Base-by-base conservation (phyloP, 1,140 invertebrate species). In the Formica selysi region DNA sequence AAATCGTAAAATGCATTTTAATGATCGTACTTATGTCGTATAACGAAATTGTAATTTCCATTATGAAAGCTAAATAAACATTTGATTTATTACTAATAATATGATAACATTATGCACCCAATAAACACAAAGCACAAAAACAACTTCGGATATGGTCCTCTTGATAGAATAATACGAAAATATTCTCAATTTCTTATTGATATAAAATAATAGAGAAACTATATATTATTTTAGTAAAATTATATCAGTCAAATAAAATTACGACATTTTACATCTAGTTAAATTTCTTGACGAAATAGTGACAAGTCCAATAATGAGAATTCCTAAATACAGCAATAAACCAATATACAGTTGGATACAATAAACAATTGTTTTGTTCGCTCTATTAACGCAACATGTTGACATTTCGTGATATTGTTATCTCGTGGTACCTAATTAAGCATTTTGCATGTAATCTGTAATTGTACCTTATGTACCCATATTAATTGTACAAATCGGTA, bases 51-150 rank as follows among this genome's bases (percentile, higher is more conserved):
- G 26, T 29, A 29, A 87, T 86, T 86, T 67, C 29, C 10, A 64
- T 62, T 16, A 13, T n/a, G 51, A 48, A 54, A 36, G 29, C 4
- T 10, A 73, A 48, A 41, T 65, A 71, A 86, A n/a, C 36, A 44
- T 29, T 51, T 44, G 32, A 29, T 87, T 59, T 79, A 79, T 76
- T 79, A 73, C 7, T 48, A 67, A 85, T 68, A 26, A 38, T n/a
- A 11, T 51, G 48, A 87, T 65, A 64, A 71, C 11, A 57, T 85
- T 71, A 62, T 10, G 13, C 26, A 64, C n/a, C 61, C 38, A 76
- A 29, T 29, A 6, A 74, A 57, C 51, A 10, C 68, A 13, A 74
- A 59, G 6, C 19, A 74, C 26, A 65, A 13, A 67, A 32, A 44
- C 26, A 36, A 44, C 19, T 41, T 29, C n/a, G 11, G 41, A 85